phyloP scores from a whole-genome alignment of 2,888 invertebrate genomes.

The Tethea ocularis region DNA sequence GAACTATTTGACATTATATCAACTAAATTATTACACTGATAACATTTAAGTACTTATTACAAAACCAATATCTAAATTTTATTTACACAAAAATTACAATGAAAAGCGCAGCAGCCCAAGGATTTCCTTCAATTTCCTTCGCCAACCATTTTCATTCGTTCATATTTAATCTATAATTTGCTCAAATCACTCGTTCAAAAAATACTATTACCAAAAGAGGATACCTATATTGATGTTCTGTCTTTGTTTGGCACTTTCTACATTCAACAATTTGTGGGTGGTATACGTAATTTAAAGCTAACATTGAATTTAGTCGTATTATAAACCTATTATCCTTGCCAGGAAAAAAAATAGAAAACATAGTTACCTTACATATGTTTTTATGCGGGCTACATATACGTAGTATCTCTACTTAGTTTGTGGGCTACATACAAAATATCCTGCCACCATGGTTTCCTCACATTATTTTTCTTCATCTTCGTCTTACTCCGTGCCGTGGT shows the following conservation, averaged over 20 bases:
- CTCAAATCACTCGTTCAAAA: constrained; percentile 21
- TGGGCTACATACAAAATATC: too few relatives aligned
- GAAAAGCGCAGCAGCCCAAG: constrained; percentile 73
- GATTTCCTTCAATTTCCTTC: constrained; percentile 63
- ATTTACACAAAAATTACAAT: constrained; percentile 74
- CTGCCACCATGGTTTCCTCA: too few relatives aligned
- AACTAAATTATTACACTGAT: constrained; percentile 54
- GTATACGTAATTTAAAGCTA: too few relatives aligned
- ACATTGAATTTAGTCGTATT: too few relatives aligned
- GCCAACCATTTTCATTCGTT: background rate
- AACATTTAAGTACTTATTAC: constrained; percentile 68
- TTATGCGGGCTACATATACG: too few relatives aligned
- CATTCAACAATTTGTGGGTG: too few relatives aligned
- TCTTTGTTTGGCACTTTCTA: background rate
- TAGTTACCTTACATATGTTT: too few relatives aligned
- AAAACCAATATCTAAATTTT: constrained; percentile 63
- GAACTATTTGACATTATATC: constrained; percentile 87
- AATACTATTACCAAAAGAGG: background rate
- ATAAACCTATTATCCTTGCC: too few relatives aligned
- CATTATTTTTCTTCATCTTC: too few relatives aligned
- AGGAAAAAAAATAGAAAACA: too few relatives aligned
- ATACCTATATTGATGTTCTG: background rate
- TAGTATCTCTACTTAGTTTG: too few relatives aligned
- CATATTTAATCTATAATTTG: constrained; percentile 26
- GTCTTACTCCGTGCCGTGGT: too few relatives aligned